A percentile compares a stretch with the other conserved stretches of the same genome.
phyloP scores from a whole-genome alignment of 2,797 vertebrate genomes.

The Danio choprae region DNA sequence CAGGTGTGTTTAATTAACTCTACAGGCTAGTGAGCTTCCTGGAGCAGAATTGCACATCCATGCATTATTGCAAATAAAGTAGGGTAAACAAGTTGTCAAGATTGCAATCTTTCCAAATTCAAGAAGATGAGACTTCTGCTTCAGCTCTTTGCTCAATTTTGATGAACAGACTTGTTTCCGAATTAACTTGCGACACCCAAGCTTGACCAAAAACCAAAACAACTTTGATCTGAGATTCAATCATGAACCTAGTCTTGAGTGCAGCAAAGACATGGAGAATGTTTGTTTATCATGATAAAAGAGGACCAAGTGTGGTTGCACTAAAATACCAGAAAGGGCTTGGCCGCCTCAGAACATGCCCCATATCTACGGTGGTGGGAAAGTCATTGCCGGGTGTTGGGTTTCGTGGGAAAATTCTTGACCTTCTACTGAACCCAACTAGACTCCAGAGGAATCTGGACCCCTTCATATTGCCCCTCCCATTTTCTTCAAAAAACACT shows the following conservation, averaged over 20 bases:
- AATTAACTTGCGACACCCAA: constrained; percentile 6
- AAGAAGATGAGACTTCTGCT: not conserved
- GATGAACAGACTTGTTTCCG: not conserved
- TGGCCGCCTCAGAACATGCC: constrained; percentile 10
- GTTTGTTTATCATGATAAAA: not conserved
- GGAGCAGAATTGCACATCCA: not conserved
- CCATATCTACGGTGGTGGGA: constrained; percentile 46
- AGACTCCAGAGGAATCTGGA: constrained; percentile 55
- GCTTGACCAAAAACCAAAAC: constrained; percentile 8
- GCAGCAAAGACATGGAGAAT: constrained; percentile 9
- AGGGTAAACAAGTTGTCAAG: not conserved
- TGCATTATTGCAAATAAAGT: not conserved
- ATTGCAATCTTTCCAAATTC: not conserved
- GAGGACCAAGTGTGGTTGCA: not conserved
- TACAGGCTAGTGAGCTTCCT: not conserved
- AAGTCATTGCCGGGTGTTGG: constrained; percentile 55
- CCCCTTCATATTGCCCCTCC: constrained; percentile 37
- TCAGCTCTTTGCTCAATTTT: not conserved
- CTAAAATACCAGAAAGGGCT: constrained; percentile 50
- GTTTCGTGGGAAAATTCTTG: constrained; percentile 78
- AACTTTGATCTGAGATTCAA: constrained; percentile 5
- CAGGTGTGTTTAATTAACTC: not conserved
- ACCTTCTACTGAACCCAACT: constrained; percentile 63
- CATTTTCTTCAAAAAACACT: constrained; percentile 25
- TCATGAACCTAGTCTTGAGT: not conserved